Base-by-base conservation (phyloP, 64 coral and sea anemone species). In the Stichodactyla helianthus region DNA sequence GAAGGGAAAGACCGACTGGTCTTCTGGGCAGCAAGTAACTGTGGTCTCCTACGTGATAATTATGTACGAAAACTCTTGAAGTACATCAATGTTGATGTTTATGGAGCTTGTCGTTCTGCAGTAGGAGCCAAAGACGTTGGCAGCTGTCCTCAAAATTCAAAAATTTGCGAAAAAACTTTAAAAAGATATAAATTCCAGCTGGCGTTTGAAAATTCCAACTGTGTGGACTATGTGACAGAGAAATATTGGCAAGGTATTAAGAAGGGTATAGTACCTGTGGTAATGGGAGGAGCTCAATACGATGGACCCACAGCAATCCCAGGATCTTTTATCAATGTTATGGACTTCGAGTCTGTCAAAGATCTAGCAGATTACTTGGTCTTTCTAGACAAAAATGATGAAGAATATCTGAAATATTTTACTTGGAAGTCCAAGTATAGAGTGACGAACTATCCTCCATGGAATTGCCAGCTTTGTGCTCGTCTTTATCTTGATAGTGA, bases 161-260 rank as follows among this genome's bases (percentile, higher is more conserved):
- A 82, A 52, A 19, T 14, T 17, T 93, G 91, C 26, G 65, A 84
- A 28, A 68, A 85, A 22, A 62, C 55, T 10, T 54, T 93, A 11
- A 44, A 52, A 63, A 53, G 54, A 62, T 78, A 93, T 61, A 93
- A 93, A 57, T 93, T 93, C 52, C 79, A 93, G 13, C 53, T 93
- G 27, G 84, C 92, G 8, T 93, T 93, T 86, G 92, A 93, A 83
- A 93, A 93, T 53, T 54, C 86, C 4, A 84, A 93, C 54, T 89
- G 91, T 27, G 5, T 89, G 4, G 91, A 93, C 25, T 93, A 93
- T 55, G 65, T 93, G 22, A 93, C 91, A 4, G 91, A 93, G 59
- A 93, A 93, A 50, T 93, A 93, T 27, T 93, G 91, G 91, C 82
- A 85, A 22, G 83, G 79, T 7, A 27, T 93, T 19, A 80, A 86